Percentiles rank a stretch among this genome's conserved stretches.
Conservation (phyloP, 2,113 vertebrate genomes). For the Ursus arctos region DNA sequence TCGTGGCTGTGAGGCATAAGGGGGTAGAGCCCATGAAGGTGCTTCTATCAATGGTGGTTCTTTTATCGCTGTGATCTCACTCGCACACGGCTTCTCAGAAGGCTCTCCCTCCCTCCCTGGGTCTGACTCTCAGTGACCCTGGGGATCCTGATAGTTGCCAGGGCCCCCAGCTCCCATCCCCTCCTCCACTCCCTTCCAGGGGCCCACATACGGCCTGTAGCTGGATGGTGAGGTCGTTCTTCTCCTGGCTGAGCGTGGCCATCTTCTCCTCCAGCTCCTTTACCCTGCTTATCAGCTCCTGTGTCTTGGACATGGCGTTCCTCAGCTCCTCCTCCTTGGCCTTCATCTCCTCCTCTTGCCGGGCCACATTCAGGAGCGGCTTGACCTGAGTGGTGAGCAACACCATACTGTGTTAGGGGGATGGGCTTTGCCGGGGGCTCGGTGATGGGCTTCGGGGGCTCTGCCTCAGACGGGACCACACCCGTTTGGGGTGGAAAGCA, state of each 20-base stretch:
- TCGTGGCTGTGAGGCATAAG: neutral
- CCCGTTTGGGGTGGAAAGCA: neutral
- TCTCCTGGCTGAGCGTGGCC: conserved; percentile 76
- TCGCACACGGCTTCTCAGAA: neutral
- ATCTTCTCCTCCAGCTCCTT: conserved; percentile 79
- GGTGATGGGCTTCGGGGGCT: neutral
- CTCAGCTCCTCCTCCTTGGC: conserved; percentile 74
- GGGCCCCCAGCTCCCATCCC: neutral
- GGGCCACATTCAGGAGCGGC: conserved; percentile 67
- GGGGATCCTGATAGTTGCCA: neutral
- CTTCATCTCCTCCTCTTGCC: conserved; percentile 78
- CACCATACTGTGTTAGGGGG: neutral
- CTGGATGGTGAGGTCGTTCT: conserved; percentile 74
- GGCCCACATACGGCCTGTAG: conserved; percentile 50
- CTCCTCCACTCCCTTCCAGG: neutral
- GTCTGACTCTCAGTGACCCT: neutral
- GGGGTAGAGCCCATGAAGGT: neutral
- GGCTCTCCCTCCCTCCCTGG: neutral
- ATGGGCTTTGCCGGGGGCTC: neutral
- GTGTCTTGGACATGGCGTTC: conserved; percentile 65
- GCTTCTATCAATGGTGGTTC: neutral
- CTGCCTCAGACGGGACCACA: neutral
- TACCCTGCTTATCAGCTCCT: conserved; percentile 34
- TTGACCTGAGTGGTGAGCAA: conserved; percentile 72
- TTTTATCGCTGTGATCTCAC: neutral